Percentiles rank a stretch among this genome's conserved stretches.
Evolutionary conservation across 2,888 invertebrate genomes (phyloP).

Genomic region (Incurvaria masculella): DNA sequence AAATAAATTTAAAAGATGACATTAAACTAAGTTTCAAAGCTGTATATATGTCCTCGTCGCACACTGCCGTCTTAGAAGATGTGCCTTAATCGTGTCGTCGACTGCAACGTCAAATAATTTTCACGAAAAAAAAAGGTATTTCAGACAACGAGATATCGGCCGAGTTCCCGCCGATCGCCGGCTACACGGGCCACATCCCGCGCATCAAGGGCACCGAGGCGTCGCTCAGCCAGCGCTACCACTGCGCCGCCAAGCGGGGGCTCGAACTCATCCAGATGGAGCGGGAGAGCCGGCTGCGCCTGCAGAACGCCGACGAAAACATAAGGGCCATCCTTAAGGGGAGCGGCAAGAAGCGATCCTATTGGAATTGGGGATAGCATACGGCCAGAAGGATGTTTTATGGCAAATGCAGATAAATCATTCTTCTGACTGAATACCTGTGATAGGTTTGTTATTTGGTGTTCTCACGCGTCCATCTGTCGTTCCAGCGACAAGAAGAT

Average conservation of each 20-base stretch:
- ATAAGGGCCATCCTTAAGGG: slow-evolving; percentile 40
- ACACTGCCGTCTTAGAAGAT: too few relatives aligned
- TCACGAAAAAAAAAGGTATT: too few relatives aligned
- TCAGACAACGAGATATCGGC: slow-evolving; percentile 63
- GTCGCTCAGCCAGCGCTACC: slow-evolving; percentile 65
- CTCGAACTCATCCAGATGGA: slow-evolving; percentile 58
- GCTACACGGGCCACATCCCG: slow-evolving; percentile 72
- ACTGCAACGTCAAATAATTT: too few relatives aligned
- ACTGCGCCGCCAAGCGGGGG: slow-evolving; percentile 64
- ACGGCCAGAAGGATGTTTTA: slow-evolving; percentile 55
- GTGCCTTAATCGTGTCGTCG: too few relatives aligned
- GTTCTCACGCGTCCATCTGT: too few relatives aligned
- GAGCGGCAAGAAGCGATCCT: slow-evolving; percentile 41
- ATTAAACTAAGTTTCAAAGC: too few relatives aligned
- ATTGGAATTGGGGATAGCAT: slow-evolving; percentile 56
- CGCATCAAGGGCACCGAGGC: slow-evolving; percentile 64
- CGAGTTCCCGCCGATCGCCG: slow-evolving; percentile 68
- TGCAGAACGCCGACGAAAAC: slow-evolving; percentile 36
- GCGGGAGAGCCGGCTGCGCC: slow-evolving; percentile 44
- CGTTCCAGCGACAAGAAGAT: too few relatives aligned
- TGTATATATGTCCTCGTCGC: too few relatives aligned
- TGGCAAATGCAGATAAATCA: slow-evolving; percentile 41
- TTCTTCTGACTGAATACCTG: slow-evolving; percentile 30
- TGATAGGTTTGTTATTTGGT: not conserved
- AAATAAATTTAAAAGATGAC: too few relatives aligned